Percentiles rank a stretch among this genome's conserved stretches.
phyloP scores from a whole-genome alignment of 2,113 vertebrate species.

The Miniopterus natalensis region DNA sequence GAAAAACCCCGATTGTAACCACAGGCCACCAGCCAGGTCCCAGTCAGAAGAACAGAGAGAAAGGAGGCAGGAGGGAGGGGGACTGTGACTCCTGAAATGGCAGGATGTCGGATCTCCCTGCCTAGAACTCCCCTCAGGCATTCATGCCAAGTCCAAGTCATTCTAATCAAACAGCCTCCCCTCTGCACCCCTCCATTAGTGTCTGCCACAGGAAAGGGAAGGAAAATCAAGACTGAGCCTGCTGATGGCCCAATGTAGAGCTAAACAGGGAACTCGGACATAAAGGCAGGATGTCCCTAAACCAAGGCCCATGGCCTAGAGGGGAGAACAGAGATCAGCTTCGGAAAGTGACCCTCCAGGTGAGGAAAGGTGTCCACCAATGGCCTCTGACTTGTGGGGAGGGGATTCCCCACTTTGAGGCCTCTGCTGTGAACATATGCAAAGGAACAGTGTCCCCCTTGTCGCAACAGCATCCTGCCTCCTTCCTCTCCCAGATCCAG shows the following conservation, averaged over 20 bases:
- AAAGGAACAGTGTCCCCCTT: not conserved
- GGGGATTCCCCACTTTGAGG: not conserved
- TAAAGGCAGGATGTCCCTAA: not conserved
- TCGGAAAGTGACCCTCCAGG: not conserved
- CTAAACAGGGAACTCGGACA: not conserved
- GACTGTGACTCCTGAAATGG: slow-evolving; percentile 19
- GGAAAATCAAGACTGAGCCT: not conserved
- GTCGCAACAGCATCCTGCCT: not conserved
- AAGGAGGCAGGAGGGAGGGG: not conserved
- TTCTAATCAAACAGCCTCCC: slow-evolving; percentile 63
- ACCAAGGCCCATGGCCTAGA: not conserved
- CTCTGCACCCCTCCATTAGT: not conserved
- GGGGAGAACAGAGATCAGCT: not conserved
- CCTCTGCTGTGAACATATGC: not conserved
- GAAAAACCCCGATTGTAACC: slow-evolving; percentile 59
- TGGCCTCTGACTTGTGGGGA: not conserved
- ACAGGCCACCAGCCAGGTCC: slow-evolving; percentile 35
- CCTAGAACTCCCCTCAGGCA: slow-evolving; percentile 63
- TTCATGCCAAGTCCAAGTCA: slow-evolving; percentile 60
- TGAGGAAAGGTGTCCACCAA: not conserved
- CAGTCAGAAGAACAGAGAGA: not conserved
- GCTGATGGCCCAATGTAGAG: not conserved
- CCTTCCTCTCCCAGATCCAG: not conserved
- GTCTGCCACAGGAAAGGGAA: not conserved
- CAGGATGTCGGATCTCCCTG: slow-evolving; percentile 45